Conservation (phyloP, 2,888 invertebrate genomes). For the Dasysyrphus tricinctus region DNA sequence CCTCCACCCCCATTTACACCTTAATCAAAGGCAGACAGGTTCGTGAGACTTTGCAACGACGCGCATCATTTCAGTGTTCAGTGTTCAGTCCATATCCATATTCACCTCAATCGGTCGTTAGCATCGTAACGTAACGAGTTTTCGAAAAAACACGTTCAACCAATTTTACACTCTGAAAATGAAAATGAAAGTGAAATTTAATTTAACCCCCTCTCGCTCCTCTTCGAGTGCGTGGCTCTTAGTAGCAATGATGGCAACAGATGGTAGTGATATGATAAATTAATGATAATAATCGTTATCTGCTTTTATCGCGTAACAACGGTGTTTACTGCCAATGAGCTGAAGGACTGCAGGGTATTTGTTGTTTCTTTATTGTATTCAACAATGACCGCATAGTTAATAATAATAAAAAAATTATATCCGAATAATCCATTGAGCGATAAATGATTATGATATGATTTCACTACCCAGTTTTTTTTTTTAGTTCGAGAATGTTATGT, state of each 20-base stretch:
- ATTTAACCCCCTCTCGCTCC: conserved; percentile 26
- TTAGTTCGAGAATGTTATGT: not conserved
- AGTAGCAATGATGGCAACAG: conserved; percentile 11
- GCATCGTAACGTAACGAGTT: conserved; percentile 60
- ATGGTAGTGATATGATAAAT: conserved; percentile 22
- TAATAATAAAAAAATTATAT: not conserved
- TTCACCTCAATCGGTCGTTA: conserved; percentile 63
- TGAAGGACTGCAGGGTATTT: not conserved
- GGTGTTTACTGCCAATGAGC: conserved; percentile 8
- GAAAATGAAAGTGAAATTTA: conserved; percentile 72
- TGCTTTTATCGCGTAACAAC: conserved; percentile 47
- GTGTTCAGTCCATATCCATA: conserved; percentile 45
- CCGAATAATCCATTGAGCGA: not conserved
- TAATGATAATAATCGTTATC: conserved; percentile 37
- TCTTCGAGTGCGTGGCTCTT: conserved; percentile 16
- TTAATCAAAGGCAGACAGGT: conserved; percentile 7
- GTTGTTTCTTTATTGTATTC: not conserved
- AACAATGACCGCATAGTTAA: conserved; percentile 1
- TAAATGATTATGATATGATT: not conserved
- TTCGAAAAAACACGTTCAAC: conserved; percentile 34
- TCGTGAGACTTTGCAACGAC: not conserved
- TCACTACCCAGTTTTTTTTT: not conserved
- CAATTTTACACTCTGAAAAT: conserved; percentile 38
- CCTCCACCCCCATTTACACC: not conserved
- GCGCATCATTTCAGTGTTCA: conserved; percentile 19